Evolutionary conservation across 2,888 invertebrate genomes (phyloP).

Genomic region (Caenorhabditis becei): DNA sequence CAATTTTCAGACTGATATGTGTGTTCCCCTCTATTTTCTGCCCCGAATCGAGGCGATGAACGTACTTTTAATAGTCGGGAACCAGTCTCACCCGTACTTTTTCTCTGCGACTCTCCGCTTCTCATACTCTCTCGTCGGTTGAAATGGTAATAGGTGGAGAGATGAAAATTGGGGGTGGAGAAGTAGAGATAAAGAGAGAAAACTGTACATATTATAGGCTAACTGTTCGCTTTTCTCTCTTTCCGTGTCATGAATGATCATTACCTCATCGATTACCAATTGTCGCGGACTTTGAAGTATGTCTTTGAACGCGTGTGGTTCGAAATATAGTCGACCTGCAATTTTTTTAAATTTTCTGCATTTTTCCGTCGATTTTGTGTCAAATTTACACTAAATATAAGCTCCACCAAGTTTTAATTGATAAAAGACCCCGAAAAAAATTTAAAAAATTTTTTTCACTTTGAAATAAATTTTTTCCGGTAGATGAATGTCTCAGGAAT

Average conservation of each 20-base stretch:
- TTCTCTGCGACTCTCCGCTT: slow-evolving; percentile 4
- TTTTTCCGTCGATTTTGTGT: slow-evolving; percentile 5
- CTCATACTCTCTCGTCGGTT: slow-evolving; percentile 17
- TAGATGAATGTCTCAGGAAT: too few relatives aligned
- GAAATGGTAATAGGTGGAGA: slow-evolving; percentile 39
- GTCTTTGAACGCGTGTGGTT: slow-evolving; percentile 66
- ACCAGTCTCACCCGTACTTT: slow-evolving; percentile 39
- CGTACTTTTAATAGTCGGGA: slow-evolving; percentile 47
- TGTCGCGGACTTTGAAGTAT: slow-evolving; percentile 69
- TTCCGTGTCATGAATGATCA: slow-evolving; percentile 1
- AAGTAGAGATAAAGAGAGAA: slow-evolving; percentile 5
- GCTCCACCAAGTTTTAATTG: too few relatives aligned
- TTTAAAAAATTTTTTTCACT: too few relatives aligned
- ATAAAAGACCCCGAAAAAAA: too few relatives aligned
- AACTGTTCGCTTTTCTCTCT: slow-evolving; percentile 31
- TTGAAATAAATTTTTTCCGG: too few relatives aligned
- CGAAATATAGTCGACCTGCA: slow-evolving; percentile 59
- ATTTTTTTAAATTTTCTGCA: not conserved
- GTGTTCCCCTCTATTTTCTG: slow-evolving; percentile 1
- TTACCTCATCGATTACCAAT: slow-evolving; percentile 68
- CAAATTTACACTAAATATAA: too few relatives aligned
- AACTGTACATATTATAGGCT: slow-evolving; percentile 28
- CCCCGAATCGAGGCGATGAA: not conserved
- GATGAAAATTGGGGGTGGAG: slow-evolving; percentile 11
- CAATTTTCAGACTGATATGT: slow-evolving; percentile 16